Evolutionary conservation across 2,113 vertebrate species (phyloP), one percentile per base, ranked within the genome.

Genomic region (Chaenocephalus aceratus): DNA sequence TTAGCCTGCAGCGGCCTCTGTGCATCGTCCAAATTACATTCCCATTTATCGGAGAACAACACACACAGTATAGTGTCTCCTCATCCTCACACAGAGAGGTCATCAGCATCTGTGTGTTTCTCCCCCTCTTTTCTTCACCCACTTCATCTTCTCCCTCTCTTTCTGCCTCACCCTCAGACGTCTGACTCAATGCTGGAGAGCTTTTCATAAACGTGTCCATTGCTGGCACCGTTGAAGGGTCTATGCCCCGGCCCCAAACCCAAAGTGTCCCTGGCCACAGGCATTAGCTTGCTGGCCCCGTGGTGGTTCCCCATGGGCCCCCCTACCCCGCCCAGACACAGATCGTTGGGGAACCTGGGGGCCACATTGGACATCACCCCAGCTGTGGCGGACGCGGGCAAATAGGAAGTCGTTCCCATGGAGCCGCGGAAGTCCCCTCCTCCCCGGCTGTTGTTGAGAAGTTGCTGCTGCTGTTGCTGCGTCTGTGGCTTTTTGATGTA

Each of bases 131-230:
- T 70, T 84, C 80, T 82, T 79, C 84, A 61, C 71, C 72, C 73
- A 85, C 69, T 78, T 63, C 3, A 45, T 83, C 86, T 41, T 88
- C 91, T 86, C 56, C 73, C 69, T 60, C 53, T 72, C 76, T 58
- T 66, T 71, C 66, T 65, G 69, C 74, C 65, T 79, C 92, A 90
- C 91, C 94, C 92, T 98, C 96, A 99, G 95, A 99, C 98, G 64
- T 99, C 98, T 91, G 98, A 99, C 94, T 99, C 98, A 91, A 99
- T 99, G 94, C 98, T 99, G 93, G 98, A 99, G 89, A 99, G 97
- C 97, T 99, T 99, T 96, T 99, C 98, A 92, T 99, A 99, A 93
- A 99, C 98, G 92, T 99, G 98, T 95, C 98, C 98, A 84, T 99
- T 99, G 96, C 97, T 99, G 94, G 98, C 97, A 93, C 97, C 96